Base-by-base conservation (phyloP, 2,113 vertebrate species). In the Cebus imitator region DNA sequence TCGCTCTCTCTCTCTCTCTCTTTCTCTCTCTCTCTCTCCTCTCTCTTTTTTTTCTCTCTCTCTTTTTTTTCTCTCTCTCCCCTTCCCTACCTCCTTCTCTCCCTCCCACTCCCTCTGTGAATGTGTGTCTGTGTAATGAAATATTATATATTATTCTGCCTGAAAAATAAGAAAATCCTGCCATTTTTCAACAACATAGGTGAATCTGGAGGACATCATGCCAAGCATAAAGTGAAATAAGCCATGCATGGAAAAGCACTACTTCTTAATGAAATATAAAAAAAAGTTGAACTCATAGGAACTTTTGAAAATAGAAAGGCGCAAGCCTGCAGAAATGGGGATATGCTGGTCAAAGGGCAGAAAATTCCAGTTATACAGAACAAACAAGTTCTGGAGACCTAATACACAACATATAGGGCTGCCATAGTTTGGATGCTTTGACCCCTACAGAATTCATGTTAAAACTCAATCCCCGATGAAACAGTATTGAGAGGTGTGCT, bases 61-160 rank as follows among this genome's bases (percentile, higher is more conserved):
- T 25, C 9, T 25, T 17, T 23, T 3, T 21, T 40, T 40, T 40
- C 55, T 55, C 18, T 57, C 6, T 57, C 55, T 8, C 48, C 13
- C 48, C 25, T 0, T 27, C 10, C 11, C 2, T 61, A 3, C 27
- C 11, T 64, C 2, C 27, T 10, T 64, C 58, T 12, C 2, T 57
- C 55, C 21, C 55, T 21, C 35, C 5, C 4, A 7, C 17, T 6
- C 4, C 7, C 13, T 30, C 43, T 8, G 40, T 78, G 21, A 27
- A 10, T 73, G n/a, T 40, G 35, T 64, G 18, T 25, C 14, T 23
- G 27, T 45, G 40, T 61, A 18, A 52, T 68, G 23, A 17, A 40
- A 68, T 10, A 66, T n/a, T n/a, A 73, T 48, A 68, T 10, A 66
- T n/a, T n/a, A 73, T 61, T 58, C n/a, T 27, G n/a, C 6, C 30